Evolutionary conservation across 1,140 invertebrate genomes (phyloP).

Genomic region (Drosophila santomea): DNA sequence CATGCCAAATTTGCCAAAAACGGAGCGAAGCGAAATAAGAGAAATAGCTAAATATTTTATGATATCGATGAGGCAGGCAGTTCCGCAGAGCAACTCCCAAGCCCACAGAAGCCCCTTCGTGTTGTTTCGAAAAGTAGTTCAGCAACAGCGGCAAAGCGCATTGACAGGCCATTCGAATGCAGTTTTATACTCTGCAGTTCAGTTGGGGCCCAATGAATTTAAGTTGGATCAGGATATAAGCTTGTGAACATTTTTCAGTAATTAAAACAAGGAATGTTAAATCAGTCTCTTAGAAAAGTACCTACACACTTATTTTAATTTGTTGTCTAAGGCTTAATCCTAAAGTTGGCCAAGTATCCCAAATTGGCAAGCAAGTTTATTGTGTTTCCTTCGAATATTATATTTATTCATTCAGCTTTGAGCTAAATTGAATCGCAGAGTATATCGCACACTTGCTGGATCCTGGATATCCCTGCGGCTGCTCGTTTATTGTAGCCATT

Average conservation of each 20-base stretch:
- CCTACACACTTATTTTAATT: too few relatives aligned
- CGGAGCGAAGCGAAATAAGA: conserved; percentile 75
- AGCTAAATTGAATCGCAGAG: background rate
- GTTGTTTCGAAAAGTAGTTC: conserved; percentile 64
- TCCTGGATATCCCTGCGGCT: background rate
- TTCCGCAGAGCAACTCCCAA: conserved; percentile 8
- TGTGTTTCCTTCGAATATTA: background rate
- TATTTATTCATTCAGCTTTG: background rate
- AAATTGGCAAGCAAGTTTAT: background rate
- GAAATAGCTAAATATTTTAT: conserved; percentile 82
- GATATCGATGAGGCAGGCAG: conserved; percentile 69
- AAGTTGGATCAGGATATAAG: too few relatives aligned
- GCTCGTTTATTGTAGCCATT: conserved; percentile 51
- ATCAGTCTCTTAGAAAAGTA: too few relatives aligned
- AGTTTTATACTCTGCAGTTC: conserved; percentile 50
- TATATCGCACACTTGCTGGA: background rate
- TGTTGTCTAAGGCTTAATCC: too few relatives aligned
- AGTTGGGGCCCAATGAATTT: background rate
- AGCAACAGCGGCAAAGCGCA: conserved; percentile 62
- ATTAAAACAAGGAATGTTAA: too few relatives aligned
- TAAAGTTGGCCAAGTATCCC: background rate
- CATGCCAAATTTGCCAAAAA: conserved; percentile 81
- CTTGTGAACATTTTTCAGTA: too few relatives aligned
- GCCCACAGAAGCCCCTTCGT: conserved; percentile 10
- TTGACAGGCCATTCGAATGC: conserved; percentile 71